Percentiles rank a stretch among this genome's conserved stretches.
phyloP scores from a whole-genome alignment of 2,113 vertebrate species.

The Thinocorus orbignyianus region DNA sequence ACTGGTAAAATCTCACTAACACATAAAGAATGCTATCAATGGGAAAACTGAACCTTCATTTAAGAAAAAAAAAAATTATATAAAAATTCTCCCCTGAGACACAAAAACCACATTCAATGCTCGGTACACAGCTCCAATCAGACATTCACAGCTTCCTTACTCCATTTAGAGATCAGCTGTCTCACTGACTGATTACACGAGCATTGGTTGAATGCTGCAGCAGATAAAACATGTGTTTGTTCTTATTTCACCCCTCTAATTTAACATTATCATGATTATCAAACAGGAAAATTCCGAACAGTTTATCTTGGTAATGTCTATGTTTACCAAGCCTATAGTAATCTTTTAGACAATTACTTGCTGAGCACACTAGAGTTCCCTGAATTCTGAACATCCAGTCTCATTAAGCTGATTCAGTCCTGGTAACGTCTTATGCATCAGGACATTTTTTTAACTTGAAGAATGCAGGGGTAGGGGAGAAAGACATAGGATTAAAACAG shows the following conservation, averaged over 20 bases:
- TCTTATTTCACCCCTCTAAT: background rate
- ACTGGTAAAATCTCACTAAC: background rate
- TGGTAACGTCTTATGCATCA: background rate
- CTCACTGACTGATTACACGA: background rate
- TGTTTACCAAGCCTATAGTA: background rate
- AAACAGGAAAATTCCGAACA: background rate
- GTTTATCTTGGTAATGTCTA: background rate
- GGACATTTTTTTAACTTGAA: background rate
- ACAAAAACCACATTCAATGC: background rate
- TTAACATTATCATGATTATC: background rate
- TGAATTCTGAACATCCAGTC: background rate
- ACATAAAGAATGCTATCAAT: background rate
- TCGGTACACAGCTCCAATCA: background rate
- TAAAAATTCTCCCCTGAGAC: background rate
- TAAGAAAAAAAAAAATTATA: background rate
- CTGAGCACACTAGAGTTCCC: background rate
- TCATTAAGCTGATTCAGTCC: background rate
- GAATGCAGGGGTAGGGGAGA: background rate
- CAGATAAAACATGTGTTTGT: background rate
- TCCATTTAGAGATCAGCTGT: background rate
- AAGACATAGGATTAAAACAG: background rate
- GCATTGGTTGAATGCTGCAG: background rate
- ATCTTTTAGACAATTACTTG: background rate
- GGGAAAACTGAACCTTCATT: background rate
- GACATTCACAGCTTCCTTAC: background rate